Evolutionary conservation across 2,113 vertebrate genomes (phyloP).

Genomic region (Morphnarchus princeps): DNA sequence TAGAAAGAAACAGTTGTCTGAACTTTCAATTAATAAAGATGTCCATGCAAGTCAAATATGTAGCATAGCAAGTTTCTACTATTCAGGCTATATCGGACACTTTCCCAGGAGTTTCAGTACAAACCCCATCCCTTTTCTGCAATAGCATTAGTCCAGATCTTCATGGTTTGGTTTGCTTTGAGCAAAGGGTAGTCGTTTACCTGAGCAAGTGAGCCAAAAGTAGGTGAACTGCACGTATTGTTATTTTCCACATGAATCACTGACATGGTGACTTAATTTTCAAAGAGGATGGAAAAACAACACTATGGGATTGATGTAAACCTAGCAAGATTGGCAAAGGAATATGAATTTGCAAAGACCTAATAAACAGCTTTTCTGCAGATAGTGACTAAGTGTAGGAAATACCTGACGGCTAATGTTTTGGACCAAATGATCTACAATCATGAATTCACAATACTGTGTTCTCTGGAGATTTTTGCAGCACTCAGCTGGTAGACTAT

Average conservation of each 20-base stretch:
- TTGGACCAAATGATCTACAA: neutral
- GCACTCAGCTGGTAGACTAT: neutral
- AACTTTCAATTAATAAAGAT: neutral
- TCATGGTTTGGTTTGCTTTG: neutral
- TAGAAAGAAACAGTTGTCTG: neutral
- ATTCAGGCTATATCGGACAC: neutral
- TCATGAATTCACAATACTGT: neutral
- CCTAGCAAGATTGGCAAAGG: neutral
- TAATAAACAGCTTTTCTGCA: neutral
- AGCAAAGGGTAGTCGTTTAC: neutral
- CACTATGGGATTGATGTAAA: neutral
- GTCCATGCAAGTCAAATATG: neutral
- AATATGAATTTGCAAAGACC: neutral
- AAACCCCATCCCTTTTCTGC: neutral
- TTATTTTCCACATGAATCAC: slow-evolving; percentile 27
- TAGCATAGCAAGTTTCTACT: neutral
- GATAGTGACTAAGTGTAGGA: neutral
- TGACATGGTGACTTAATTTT: neutral
- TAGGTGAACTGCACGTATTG: neutral
- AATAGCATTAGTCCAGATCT: neutral
- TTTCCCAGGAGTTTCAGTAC: neutral
- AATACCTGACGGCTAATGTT: neutral
- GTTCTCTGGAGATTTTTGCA: neutral
- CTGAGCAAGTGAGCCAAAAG: neutral
- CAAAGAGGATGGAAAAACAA: neutral